phyloP scores from a whole-genome alignment of 2,797 vertebrate genomes.

The Sphenopsis melanotis region DNA sequence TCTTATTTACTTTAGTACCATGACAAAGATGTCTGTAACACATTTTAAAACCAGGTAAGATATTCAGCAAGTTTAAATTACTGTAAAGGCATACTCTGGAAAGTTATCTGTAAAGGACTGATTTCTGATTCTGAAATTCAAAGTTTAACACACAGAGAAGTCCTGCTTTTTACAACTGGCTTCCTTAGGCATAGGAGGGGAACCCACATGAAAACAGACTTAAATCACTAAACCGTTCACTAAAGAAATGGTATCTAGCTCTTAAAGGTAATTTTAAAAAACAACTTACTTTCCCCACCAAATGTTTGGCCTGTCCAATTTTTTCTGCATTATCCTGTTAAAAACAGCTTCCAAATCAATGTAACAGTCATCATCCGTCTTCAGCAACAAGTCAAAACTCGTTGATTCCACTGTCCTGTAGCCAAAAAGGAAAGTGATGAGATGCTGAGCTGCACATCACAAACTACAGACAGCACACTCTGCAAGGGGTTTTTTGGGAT shows the following conservation, averaged over 20 bases:
- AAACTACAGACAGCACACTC: background rate
- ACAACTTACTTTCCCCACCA: conserved; percentile 98
- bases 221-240: background rate
- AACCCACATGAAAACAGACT: background rate
- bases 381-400: conserved; percentile 89
- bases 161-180: background rate
- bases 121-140: background rate
- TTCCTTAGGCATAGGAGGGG: background rate
- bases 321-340: conserved; percentile 84
- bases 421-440: background rate
- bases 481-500: background rate
- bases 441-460: background rate
- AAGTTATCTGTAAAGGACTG: background rate
- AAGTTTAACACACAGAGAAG: background rate
- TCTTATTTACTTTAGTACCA: background rate
- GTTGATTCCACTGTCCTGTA: conserved; percentile 86
- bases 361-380: conserved; percentile 98
- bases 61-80: background rate
- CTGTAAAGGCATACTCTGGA: background rate
- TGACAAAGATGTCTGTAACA: background rate
- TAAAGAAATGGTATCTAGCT: background rate
- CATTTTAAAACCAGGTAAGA: background rate
- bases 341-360: conserved; percentile 89
- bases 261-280: background rate
- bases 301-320: conserved; percentile 82